Conservation (phyloP, 2,888 invertebrate species). For the Sialis lutaria region DNA sequence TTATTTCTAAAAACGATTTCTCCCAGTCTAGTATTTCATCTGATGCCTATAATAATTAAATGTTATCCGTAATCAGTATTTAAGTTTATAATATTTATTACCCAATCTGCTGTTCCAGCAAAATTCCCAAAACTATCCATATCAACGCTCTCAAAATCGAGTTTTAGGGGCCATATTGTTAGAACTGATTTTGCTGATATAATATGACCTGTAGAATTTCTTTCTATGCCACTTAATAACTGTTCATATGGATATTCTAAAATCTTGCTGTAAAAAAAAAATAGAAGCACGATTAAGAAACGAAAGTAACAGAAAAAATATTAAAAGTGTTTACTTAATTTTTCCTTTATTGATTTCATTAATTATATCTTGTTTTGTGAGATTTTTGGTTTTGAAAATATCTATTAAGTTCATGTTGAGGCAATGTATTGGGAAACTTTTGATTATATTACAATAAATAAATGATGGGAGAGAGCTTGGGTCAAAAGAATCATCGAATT, state of each 20-base stretch:
- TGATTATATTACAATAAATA: conserved; percentile 44
- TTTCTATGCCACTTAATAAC: conserved; percentile 39
- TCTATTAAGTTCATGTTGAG: conserved; percentile 47
- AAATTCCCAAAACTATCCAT: conserved; percentile 48
- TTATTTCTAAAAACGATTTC: conserved; percentile 30
- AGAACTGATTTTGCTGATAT: conserved; percentile 42
- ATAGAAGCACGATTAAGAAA: conserved; percentile 10
- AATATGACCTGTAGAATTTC: conserved; percentile 41
- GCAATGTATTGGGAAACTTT: conserved; percentile 41
- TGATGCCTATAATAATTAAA: conserved; percentile 23
- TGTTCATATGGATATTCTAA: conserved; percentile 46
- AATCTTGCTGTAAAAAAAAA: conserved; percentile 30
- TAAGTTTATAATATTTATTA: conserved; percentile 21
- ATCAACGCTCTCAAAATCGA: conserved; percentile 49
- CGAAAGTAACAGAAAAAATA: background rate
- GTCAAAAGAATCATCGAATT: conserved; percentile 24
- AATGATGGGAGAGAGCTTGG: conserved; percentile 35
- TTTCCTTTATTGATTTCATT: conserved; percentile 37
- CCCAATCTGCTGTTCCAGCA: conserved; percentile 62
- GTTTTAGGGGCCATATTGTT: conserved; percentile 42
- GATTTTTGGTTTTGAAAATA: conserved; percentile 35
- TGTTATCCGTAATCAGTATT: background rate
- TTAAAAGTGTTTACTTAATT: conserved; percentile 20
- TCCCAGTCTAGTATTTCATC: conserved; percentile 42
- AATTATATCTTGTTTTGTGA: conserved; percentile 43